Evolutionary conservation across 2,113 vertebrate species (phyloP), one percentile per base, ranked within the genome.

Genomic region (Burhinus oedicnemus): DNA sequence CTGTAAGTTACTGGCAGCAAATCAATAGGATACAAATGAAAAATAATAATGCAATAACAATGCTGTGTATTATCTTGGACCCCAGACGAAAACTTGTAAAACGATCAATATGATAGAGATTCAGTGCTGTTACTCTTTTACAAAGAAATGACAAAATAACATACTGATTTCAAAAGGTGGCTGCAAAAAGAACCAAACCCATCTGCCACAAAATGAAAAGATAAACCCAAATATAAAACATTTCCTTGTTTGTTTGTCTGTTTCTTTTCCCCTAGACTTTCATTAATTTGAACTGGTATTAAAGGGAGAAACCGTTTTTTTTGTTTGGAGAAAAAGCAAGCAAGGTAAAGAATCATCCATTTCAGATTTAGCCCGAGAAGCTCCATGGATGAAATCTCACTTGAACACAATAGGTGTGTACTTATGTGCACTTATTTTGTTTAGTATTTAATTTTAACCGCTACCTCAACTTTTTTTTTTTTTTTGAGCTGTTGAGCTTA

Each of bases 1-100:
- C 92, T 97, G 91, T 96, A 95, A 92, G 85, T 95, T 96, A 85
- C 92, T 97, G 94, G 94, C 96, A 98, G 94, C 96, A 97, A 98
- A 98, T 97, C 97, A 94, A 90, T 97, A 74, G 61, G 62, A 89
- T 93, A 81, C 95, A 96, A 97, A 97, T 98, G 92, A 98, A 98
- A 97, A 97, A 96, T 97, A 98, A 97, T 97, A 98, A 97, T 76
- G 87, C 81, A 95, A 95, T 97, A 97, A 95, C 89, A 87, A 94
- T 47, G 87, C 44, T 96, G 65, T 90, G 89, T 93, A 95, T 97
- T 95, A 94, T 92, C 93, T 77, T 52, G 76, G 87, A 71, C 83
- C 87, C 64, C 47, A 95, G 85, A 76, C 12, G 65, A 93, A 97
- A 98, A 92, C 38, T 92, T 86, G 61, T 83, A 58, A 72, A 90